These are phyloP conservation scores for Lasioglossum pauxillum DNA, from an alignment of 2,888 invertebrate species.

Conservation along the genomic window DNA sequence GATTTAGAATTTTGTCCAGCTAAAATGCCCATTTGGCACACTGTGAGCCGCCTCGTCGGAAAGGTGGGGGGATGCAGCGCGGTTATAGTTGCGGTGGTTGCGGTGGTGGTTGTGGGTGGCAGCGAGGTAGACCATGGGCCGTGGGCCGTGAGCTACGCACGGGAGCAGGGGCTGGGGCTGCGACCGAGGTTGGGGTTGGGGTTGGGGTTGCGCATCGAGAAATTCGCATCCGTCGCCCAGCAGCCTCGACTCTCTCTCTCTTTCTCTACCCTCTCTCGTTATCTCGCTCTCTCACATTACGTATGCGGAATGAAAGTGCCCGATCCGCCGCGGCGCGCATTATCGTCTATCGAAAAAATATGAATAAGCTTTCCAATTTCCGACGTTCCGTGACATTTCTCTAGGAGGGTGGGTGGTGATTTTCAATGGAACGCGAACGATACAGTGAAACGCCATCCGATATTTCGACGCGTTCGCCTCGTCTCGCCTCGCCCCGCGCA, in stretches of 20 bases:
- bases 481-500: background rate
- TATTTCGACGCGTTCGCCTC: conserved; percentile 75
- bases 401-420: conserved; percentile 77
- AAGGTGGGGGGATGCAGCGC: background rate
- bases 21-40: too few species aligned
- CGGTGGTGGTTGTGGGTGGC: background rate
- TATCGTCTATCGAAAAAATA: conserved; percentile 81
- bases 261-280: background rate
- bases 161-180: conserved; percentile 15
- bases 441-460: conserved; percentile 83
- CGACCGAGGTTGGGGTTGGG: conserved; percentile 21
- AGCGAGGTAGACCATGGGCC: conserved; percentile 9
- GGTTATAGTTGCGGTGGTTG: background rate
- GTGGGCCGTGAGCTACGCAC: conserved; percentile 32
- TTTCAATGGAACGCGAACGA: conserved; percentile 81
- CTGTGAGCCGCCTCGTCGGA: background rate
- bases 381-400: conserved; percentile 83
- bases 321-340: conserved; percentile 59
- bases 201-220: conserved; percentile 41
- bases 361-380: conserved; percentile 84
- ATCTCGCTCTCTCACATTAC: conserved; percentile 66
- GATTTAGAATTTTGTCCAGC: too few species aligned
- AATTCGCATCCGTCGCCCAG: conserved; percentile 24
- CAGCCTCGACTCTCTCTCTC: conserved; percentile 3
- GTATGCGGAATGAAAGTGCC: conserved; percentile 81